These are phyloP conservation scores for Hemibagrus guttatus DNA, from an alignment of 2,797 vertebrate species.

Conservation along the genomic window DNA sequence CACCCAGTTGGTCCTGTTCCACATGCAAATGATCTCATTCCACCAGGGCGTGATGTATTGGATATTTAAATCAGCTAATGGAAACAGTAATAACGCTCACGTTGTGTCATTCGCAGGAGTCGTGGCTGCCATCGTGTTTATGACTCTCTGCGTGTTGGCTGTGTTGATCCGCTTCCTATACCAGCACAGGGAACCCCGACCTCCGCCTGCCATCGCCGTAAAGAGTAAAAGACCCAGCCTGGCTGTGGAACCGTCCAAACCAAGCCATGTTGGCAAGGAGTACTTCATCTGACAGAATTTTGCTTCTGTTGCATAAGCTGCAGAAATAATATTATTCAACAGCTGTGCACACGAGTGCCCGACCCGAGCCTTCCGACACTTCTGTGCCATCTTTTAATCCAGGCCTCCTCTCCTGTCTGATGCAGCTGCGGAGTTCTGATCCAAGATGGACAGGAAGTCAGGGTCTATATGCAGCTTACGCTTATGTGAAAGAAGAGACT, in stretches of 20 bases:
- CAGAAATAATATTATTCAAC: slow-evolving; percentile 13
- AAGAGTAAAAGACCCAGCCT: slow-evolving; percentile 83
- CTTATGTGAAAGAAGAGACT: slow-evolving; percentile 14
- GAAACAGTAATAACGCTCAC: neutral
- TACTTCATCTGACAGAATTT: slow-evolving; percentile 86
- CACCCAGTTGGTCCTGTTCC: neutral
- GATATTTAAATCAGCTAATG: neutral
- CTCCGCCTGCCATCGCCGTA: slow-evolving; percentile 72
- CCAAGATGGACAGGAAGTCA: slow-evolving; percentile 11
- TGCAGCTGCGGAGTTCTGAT: slow-evolving; percentile 27
- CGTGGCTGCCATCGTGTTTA: slow-evolving; percentile 91
- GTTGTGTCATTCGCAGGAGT: slow-evolving; percentile 76
- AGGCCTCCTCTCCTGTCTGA: slow-evolving; percentile 36
- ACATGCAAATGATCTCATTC: neutral
- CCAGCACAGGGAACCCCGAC: slow-evolving; percentile 83
- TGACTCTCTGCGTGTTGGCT: slow-evolving; percentile 85
- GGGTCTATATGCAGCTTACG: slow-evolving; percentile 13
- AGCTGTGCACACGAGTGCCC: slow-evolving; percentile 25
- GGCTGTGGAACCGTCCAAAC: slow-evolving; percentile 88
- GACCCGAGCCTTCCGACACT: slow-evolving; percentile 29
- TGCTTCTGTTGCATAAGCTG: slow-evolving; percentile 1
- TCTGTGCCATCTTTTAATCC: slow-evolving; percentile 36
- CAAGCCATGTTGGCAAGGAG: slow-evolving; percentile 89
- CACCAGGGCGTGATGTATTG: neutral
- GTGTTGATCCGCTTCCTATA: slow-evolving; percentile 88